Evolutionary conservation across 2,113 vertebrate genomes (phyloP).

Genomic region (Forbesichthys papilliferus): DNA sequence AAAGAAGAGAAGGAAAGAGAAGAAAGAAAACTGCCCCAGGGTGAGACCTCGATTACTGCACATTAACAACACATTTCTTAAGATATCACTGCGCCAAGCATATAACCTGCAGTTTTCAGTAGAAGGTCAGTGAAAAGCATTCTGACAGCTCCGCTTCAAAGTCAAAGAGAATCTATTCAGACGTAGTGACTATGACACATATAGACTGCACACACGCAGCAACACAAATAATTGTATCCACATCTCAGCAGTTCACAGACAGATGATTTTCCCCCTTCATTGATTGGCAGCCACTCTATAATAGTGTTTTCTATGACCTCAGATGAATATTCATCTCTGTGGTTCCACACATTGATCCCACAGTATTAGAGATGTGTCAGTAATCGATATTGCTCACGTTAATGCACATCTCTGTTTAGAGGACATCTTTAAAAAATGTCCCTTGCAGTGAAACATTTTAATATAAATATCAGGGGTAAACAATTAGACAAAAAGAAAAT

Average conservation of each 20-base stretch:
- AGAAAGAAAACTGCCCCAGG: not conserved
- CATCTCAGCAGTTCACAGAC: no score
- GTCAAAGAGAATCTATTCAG: slow-evolving; percentile 29
- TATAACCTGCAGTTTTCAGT: no score
- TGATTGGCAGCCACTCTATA: slow-evolving; percentile 40
- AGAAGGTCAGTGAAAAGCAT: not conserved
- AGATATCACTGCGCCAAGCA: not conserved
- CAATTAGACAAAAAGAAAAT: not conserved
- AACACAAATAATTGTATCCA: slow-evolving; percentile 39
- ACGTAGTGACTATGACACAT: slow-evolving; percentile 33
- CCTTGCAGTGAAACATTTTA: slow-evolving; percentile 7
- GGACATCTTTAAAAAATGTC: not conserved
- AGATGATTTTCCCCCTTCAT: slow-evolving; percentile 12
- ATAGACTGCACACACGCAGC: slow-evolving; percentile 21
- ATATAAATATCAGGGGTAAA: not conserved
- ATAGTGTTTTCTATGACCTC: slow-evolving; percentile 27
- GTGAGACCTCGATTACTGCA: slow-evolving; percentile 6
- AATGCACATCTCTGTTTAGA: not conserved
- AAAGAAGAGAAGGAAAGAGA: not conserved
- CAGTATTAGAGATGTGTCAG: slow-evolving; percentile 42
- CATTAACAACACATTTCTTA: slow-evolving; percentile 14
- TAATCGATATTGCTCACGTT: slow-evolving; percentile 61
- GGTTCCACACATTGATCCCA: slow-evolving; percentile 42
- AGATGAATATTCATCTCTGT: slow-evolving; percentile 22
- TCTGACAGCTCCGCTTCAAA: slow-evolving; percentile 21